A percentile compares a stretch with the other conserved stretches of the same genome.
Evolutionary conservation across 2,888 invertebrate species (phyloP).

Genomic region (Oscheius sp.): DNA sequence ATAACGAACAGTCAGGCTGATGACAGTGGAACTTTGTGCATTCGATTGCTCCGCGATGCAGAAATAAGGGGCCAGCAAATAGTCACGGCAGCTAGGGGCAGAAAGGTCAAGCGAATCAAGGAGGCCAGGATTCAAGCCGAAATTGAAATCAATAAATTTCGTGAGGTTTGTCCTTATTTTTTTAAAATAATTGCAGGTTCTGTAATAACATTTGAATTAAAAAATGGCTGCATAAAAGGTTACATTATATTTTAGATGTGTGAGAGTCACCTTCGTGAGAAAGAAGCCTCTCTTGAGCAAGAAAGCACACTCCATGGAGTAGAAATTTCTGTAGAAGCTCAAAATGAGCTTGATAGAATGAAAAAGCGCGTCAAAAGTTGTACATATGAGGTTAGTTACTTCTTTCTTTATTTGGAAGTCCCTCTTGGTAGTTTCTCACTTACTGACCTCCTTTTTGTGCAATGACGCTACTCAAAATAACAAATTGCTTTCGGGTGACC

Average conservation of each 20-base stretch:
- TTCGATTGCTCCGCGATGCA: slow-evolving; percentile 6
- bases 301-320: background rate
- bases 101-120: background rate
- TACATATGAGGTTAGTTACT: background rate
- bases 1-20: background rate
- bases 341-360: background rate
- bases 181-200: no score
- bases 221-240: no score
- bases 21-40: background rate
- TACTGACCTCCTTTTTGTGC: no score
- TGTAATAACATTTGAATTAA: no score
- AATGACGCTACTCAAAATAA: no score
- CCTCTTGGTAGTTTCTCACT: no score
- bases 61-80: slow-evolving; percentile 2
- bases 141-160: slow-evolving; percentile 1
- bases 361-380: background rate
- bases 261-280: background rate
- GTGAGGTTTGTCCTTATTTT: background rate
- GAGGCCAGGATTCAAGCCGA: slow-evolving; percentile 9
- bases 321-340: background rate
- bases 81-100: background rate
- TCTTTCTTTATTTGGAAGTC: no score
- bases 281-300: background rate
- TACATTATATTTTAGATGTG: background rate
- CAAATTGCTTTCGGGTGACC: no score